A percentile compares a stretch with the other conserved stretches of the same genome.
Conservation (phyloP, 2,113 vertebrate genomes). For the Patagioenas fasciata region DNA sequence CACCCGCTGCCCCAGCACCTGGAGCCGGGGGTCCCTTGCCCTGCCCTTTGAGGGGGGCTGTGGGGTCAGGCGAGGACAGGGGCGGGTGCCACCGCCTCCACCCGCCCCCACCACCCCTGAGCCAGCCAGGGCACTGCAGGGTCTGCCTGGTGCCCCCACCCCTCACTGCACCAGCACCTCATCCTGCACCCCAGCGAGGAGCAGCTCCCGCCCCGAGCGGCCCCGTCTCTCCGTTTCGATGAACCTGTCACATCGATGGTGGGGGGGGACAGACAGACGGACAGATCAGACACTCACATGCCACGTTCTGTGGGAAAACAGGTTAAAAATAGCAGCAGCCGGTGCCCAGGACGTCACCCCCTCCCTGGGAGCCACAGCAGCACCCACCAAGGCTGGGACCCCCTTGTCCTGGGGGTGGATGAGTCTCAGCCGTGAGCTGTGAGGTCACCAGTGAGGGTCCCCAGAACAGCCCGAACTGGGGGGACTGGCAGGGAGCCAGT, state of each 20-base stretch:
- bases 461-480: neutral
- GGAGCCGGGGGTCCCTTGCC: neutral
- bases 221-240: neutral
- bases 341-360: neutral
- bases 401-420: accelerated
- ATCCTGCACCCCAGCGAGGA: neutral
- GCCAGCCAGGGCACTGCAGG: neutral
- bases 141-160: accelerated
- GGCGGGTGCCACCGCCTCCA: neutral
- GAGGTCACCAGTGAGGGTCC: neutral
- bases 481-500: neutral
- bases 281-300: neutral
- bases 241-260: neutral
- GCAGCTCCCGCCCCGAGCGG: neutral
- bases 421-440: neutral
- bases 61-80: neutral
- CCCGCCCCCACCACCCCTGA: neutral
- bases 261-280: neutral
- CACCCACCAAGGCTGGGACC: neutral
- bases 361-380: accelerated
- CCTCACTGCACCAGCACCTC: neutral
- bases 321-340: neutral
- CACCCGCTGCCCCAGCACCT: neutral
- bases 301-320: neutral
- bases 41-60: neutral